A percentile compares a stretch with the other conserved stretches of the same genome.
These are phyloP conservation scores for Hirtodrosophila alboralis DNA, from an alignment of 2,888 invertebrate species.

Conservation along the genomic window DNA sequence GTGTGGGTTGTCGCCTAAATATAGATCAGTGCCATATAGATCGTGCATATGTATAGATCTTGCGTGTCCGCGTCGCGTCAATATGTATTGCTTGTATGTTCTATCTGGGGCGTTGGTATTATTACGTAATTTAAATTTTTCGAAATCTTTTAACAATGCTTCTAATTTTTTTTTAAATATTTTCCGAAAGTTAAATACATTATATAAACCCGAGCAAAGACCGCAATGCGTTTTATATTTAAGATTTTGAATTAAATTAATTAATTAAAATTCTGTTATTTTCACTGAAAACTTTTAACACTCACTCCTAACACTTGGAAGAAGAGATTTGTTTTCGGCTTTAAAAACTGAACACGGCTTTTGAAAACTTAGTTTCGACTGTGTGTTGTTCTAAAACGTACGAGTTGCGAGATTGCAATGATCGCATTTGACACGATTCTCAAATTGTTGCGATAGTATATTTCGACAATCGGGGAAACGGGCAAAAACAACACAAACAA, in stretches of 20 bases:
- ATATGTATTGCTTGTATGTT: slow-evolving; percentile 13
- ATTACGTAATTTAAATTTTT: slow-evolving; percentile 68
- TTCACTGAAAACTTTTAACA: slow-evolving; percentile 5
- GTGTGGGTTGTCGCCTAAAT: slow-evolving; percentile 78
- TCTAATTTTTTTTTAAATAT: slow-evolving; percentile 10
- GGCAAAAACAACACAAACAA: slow-evolving; percentile 54
- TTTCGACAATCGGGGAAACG: slow-evolving; percentile 59
- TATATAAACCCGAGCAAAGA: slow-evolving; percentile 21
- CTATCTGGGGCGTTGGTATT: slow-evolving; percentile 74
- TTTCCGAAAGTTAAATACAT: slow-evolving; percentile 22
- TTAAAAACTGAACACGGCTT: slow-evolving; percentile 34
- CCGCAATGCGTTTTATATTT: too few species aligned
- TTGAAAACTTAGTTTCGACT: slow-evolving; percentile 30
- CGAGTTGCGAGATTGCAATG: slow-evolving; percentile 84
- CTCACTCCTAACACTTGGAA: slow-evolving; percentile 7
- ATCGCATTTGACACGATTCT: slow-evolving; percentile 73
- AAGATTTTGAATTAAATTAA: too few species aligned
- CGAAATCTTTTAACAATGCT: slow-evolving; percentile 24
- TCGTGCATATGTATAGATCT: slow-evolving; percentile 41
- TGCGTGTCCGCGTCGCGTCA: slow-evolving; percentile 44
- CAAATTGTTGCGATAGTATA: slow-evolving; percentile 45
- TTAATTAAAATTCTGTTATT: too few species aligned
- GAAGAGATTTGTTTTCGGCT: slow-evolving; percentile 14
- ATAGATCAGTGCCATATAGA: slow-evolving; percentile 72
- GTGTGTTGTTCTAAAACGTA: slow-evolving; percentile 76